A percentile compares a stretch with the other conserved stretches of the same genome.
phyloP scores from a whole-genome alignment of 37 sponge, comb jelly and placozoan genomes.

The Tethya wilhelma region DNA sequence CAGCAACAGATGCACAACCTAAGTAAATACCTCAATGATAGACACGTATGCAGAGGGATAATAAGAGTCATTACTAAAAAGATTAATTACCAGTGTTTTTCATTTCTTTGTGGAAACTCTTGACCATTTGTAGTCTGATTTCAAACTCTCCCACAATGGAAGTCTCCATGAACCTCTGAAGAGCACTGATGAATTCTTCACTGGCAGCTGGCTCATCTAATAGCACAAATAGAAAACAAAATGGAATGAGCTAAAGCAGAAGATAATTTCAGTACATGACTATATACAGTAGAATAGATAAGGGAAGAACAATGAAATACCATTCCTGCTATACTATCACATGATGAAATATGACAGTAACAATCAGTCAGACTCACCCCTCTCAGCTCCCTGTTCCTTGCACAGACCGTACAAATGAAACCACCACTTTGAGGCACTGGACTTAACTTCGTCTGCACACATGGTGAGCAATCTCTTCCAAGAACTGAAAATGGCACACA shows the following conservation, averaged over 20 bases:
- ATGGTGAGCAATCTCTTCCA: slow-evolving; percentile 57
- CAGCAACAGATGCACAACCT: no score
- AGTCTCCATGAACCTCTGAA: slow-evolving; percentile 73
- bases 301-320: not conserved
- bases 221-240: no score
- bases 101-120: slow-evolving; percentile 29
- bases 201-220: not conserved
- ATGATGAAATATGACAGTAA: not conserved
- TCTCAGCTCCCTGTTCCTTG: not conserved
- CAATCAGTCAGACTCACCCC: not conserved
- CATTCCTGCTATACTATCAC: not conserved
- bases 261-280: not conserved
- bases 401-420: slow-evolving; percentile 62
- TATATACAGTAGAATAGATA: not conserved
- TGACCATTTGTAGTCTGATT: slow-evolving; percentile 47
- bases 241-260: no score
- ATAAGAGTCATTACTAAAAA: no score
- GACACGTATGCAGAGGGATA: no score
- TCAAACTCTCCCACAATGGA: slow-evolving; percentile 75
- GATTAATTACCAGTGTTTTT: no score
- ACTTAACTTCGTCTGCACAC: slow-evolving; percentile 9
- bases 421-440: slow-evolving; percentile 65
- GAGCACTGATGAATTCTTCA: not conserved
- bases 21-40: no score
- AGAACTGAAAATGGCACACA: slow-evolving; percentile 22